Percentiles rank a stretch among this genome's conserved stretches.
Evolutionary conservation across 2,888 invertebrate species (phyloP).

Genomic region (Pemphredon lugubris): DNA sequence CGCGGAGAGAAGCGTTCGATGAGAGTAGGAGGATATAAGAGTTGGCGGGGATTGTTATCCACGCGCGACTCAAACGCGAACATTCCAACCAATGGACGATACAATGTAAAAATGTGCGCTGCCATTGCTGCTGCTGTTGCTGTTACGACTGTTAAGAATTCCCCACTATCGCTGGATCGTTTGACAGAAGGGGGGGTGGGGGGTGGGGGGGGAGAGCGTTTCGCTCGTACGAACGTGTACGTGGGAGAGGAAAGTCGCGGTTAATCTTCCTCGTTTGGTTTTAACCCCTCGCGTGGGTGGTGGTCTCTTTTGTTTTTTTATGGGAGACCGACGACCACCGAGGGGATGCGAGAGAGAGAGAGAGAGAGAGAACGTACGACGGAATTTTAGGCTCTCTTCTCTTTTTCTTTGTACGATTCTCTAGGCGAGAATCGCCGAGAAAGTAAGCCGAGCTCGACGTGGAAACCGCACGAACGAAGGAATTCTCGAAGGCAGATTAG

Average conservation of each 20-base stretch:
- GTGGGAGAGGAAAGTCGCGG: background rate
- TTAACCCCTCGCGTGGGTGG: too few species aligned
- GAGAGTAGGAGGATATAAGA: constrained; percentile 31
- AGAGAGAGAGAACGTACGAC: too few species aligned
- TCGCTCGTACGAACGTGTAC: constrained; percentile 19
- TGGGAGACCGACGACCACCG: too few species aligned
- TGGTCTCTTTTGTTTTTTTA: too few species aligned
- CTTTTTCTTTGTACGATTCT: too few species aligned
- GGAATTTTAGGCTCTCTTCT: too few species aligned
- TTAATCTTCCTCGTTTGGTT: constrained; percentile 20
- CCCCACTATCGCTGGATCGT: constrained; percentile 10
- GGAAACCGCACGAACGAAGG: background rate
- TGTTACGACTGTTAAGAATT: constrained; percentile 50
- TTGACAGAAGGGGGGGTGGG: background rate
- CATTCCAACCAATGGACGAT: constrained; percentile 8
- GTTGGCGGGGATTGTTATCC: too few species aligned
- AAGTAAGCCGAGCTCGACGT: constrained; percentile 5
- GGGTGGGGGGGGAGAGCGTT: background rate
- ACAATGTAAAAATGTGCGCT: constrained; percentile 42
- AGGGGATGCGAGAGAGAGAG: too few species aligned
- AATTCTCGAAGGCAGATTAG: background rate
- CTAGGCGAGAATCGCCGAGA: background rate
- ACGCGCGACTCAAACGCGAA: too few species aligned
- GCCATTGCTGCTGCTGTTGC: constrained; percentile 63
- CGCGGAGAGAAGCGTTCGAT: constrained; percentile 23